These are phyloP conservation scores for Andrena dorsata DNA, from an alignment of 2,888 invertebrate genomes.

Conservation along the genomic window DNA sequence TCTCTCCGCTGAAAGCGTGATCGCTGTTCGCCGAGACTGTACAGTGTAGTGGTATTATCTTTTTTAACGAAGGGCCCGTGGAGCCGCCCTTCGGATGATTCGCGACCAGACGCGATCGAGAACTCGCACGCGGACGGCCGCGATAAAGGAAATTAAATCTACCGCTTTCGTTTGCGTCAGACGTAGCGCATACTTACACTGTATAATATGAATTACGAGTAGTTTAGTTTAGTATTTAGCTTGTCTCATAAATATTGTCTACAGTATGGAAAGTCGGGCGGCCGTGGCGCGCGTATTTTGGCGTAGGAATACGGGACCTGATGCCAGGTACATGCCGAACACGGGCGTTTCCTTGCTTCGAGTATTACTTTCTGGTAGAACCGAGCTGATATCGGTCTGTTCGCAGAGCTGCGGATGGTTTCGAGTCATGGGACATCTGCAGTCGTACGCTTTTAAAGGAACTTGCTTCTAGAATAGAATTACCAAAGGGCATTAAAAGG, in stretches of 20 bases:
- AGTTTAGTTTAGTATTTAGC: conserved; percentile 76
- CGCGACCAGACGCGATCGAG: conserved; percentile 37
- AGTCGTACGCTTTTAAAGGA: no score
- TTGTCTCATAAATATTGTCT: conserved; percentile 85
- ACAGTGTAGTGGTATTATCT: neutral
- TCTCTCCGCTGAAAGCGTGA: conserved; percentile 46
- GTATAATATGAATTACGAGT: conserved; percentile 77
- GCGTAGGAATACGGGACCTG: conserved; percentile 83
- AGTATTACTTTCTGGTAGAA: neutral
- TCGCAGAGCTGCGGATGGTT: no score
- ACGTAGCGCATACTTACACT: conserved; percentile 74
- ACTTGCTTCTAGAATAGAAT: no score
- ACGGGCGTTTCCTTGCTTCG: conserved; percentile 41
- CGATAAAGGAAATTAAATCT: conserved; percentile 64
- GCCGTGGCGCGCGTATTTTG: conserved; percentile 81
- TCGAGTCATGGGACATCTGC: no score
- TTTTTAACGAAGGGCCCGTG: neutral
- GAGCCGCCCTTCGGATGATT: neutral
- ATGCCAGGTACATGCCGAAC: conserved; percentile 72
- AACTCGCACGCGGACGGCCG: conserved; percentile 31
- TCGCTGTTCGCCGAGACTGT: conserved; percentile 3
- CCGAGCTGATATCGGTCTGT: neutral
- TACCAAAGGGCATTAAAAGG: no score
- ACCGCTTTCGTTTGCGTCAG: conserved; percentile 68
- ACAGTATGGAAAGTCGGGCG: conserved; percentile 83